These are phyloP conservation scores for Temnothorax unifasciatus DNA, from an alignment of 2,888 invertebrate species.

Conservation along the genomic window DNA sequence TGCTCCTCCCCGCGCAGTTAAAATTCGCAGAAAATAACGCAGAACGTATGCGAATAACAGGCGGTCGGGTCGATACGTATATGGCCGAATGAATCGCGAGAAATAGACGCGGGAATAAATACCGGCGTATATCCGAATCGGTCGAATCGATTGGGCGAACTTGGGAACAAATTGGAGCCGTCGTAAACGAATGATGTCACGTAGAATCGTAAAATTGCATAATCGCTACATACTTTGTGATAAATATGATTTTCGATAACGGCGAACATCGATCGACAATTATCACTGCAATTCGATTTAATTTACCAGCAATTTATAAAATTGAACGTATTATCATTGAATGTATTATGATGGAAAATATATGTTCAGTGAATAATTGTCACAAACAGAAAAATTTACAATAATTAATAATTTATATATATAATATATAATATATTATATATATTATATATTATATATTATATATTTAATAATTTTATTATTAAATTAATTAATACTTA, in stretches of 20 bases:
- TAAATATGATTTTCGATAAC: background rate
- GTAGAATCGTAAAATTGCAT: background rate
- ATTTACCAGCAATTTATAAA: conserved; percentile 18
- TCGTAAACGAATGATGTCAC: background rate
- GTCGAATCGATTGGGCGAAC: conserved; percentile 29
- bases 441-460: no score
- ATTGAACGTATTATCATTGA: background rate
- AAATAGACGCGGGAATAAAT: conserved; percentile 40
- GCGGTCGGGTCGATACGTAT: conserved; percentile 31
- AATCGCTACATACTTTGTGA: background rate
- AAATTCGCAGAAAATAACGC: conserved; percentile 20
- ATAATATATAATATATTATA: no score
- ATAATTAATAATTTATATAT: no score
- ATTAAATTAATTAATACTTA: background rate
- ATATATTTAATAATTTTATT: background rate
- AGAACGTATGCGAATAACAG: background rate
- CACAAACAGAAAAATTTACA: background rate
- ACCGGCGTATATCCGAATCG: background rate
- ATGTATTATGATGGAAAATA: background rate
- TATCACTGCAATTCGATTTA: conserved; percentile 1
- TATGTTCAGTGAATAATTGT: background rate
- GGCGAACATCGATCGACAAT: background rate
- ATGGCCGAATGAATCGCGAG: conserved; percentile 20
- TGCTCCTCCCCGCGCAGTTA: background rate
- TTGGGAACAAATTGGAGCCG: background rate